Base-by-base conservation (phyloP, 1,140 invertebrate species). In the Brachionus angularis region DNA sequence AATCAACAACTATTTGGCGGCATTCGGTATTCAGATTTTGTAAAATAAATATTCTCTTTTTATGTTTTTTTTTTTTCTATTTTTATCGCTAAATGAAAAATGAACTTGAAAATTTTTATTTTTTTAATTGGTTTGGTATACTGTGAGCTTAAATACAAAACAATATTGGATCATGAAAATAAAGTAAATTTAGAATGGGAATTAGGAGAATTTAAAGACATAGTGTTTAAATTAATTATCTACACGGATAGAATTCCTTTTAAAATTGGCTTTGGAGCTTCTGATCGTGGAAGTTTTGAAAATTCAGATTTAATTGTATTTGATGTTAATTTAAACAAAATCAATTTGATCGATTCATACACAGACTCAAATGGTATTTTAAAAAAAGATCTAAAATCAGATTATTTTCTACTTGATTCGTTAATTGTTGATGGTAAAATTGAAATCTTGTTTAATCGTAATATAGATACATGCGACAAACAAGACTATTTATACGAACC, bases 231-330 rank as follows among this genome's bases (percentile, higher is more conserved):
- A 14, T 23, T 58, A 1, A 23, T 23, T 10, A 34, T 39, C 10
- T 21, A 58, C 12, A 39, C 36, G 18, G 18, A 21, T 12, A 18
- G 25, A 23, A 12, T 58, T 23, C 53, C 53, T 14, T 33, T 75
- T 25, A 74, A 77, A 73, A 73, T 81, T 21, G 78, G 74, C 0
- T 73, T 80, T 5, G 94, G 94, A 33, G 96, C 96, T 82, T 96
- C 93, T 0, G 87, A 93, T 77, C 87, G 91, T 74, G 94, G 93
- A 3, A 84, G 88, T 39, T 69, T 85, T 0, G 84, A 84, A 29
- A 85, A 87, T 42, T 89, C 91, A 1, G 93, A 96, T 83, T 87
- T 91, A 72, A 93, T 91, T 75, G 79, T 96, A 10, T 84, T 92
- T 33, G 91, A 89, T 88, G 83, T 84, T 3, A 86, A 89, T 76